These are phyloP conservation scores for Hirtodrosophila trivittata DNA, from an alignment of 2,888 invertebrate species.

Conservation along the genomic window DNA sequence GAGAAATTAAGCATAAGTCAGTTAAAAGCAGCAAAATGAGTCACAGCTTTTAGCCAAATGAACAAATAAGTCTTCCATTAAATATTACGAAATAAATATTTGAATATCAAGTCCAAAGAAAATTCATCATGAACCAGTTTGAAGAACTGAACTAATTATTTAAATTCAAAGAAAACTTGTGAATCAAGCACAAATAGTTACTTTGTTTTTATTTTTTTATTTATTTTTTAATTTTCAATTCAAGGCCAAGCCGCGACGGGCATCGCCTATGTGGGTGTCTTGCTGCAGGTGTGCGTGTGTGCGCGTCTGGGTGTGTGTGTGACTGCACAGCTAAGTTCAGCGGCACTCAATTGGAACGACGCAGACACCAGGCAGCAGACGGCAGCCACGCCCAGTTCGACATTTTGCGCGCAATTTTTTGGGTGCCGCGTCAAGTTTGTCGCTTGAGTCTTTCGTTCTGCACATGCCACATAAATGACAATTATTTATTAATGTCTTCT, in stretches of 20 bases:
- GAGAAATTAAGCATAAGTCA: too few relatives aligned
- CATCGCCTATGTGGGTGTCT: slow-evolving; percentile 44
- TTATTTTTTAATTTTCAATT: slow-evolving; percentile 22
- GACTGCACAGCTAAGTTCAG: slow-evolving; percentile 29
- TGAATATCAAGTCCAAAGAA: too few relatives aligned
- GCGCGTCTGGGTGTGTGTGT: slow-evolving; percentile 2
- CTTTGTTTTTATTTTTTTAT: not conserved
- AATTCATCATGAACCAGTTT: too few relatives aligned
- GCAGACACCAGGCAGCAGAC: slow-evolving; percentile 11
- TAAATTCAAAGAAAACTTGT: slow-evolving; percentile 10
- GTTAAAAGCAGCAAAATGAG: too few relatives aligned
- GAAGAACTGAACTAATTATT: slow-evolving; percentile 4
- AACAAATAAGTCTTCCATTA: too few relatives aligned
- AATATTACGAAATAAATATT: too few relatives aligned
- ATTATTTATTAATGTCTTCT: slow-evolving; percentile 41
- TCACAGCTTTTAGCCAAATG: too few relatives aligned
- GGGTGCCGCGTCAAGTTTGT: slow-evolving; percentile 62
- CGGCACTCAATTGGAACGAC: slow-evolving; percentile 48
- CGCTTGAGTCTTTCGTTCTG: slow-evolving; percentile 71
- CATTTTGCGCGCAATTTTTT: slow-evolving; percentile 8
- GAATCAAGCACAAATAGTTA: not conserved
- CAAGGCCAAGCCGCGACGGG: slow-evolving; percentile 43
- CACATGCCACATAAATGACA: slow-evolving; percentile 47
- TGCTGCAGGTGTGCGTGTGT: slow-evolving; percentile 26
- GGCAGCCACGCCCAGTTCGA: slow-evolving; percentile 16